A percentile compares a stretch with the other conserved stretches of the same genome.
phyloP scores from a whole-genome alignment of 2,113 vertebrate genomes.

The Microcebus ravelobensis region DNA sequence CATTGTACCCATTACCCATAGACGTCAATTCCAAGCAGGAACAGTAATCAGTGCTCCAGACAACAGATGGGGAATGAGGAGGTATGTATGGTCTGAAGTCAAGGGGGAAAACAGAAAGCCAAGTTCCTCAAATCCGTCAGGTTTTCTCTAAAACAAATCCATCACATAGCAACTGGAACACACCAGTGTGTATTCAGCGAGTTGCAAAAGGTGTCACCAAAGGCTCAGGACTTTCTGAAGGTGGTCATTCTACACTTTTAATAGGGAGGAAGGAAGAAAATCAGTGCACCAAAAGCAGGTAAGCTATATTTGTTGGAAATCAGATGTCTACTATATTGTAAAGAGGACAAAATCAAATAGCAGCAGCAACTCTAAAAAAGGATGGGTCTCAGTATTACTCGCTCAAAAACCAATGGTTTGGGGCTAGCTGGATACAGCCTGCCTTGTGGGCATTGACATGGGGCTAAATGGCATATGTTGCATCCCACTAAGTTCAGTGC shows the following conservation, averaged over 20 bases:
- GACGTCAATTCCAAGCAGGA: background rate
- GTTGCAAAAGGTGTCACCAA: conserved; percentile 21
- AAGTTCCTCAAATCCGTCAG: conserved; percentile 55
- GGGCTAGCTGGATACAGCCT: background rate
- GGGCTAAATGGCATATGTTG: background rate
- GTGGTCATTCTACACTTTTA: background rate
- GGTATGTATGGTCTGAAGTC: conserved; percentile 44
- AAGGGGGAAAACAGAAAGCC: background rate
- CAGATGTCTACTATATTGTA: conserved; percentile 29
- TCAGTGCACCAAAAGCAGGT: conserved; percentile 1
- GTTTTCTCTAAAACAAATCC: conserved; percentile 65
- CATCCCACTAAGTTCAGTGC: background rate
- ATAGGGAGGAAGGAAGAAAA: background rate
- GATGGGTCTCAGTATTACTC: background rate
- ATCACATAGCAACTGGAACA: background rate
- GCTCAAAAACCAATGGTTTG: conserved; percentile 19
- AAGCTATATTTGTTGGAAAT: background rate
- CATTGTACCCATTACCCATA: conserved; percentile 59
- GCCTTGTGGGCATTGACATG: background rate
- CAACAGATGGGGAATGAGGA: conserved; percentile 61
- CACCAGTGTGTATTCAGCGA: background rate
- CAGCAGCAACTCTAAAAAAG: conserved; percentile 31
- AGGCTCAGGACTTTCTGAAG: conserved; percentile 12
- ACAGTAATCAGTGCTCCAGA: conserved; percentile 53
- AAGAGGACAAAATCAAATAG: conserved; percentile 40